Conservation (phyloP, 2,888 invertebrate genomes). For the Agrochola circellaris region DNA sequence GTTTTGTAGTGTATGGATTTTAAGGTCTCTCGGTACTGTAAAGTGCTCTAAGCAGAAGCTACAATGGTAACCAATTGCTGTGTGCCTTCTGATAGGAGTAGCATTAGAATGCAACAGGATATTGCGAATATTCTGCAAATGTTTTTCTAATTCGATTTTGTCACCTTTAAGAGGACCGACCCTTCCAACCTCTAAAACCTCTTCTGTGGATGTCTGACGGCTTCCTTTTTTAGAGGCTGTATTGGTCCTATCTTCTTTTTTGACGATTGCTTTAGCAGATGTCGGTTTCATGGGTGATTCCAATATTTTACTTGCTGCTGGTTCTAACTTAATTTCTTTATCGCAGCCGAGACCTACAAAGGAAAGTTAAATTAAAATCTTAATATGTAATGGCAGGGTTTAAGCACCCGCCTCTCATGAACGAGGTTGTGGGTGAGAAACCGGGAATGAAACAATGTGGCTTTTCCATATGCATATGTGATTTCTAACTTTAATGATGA, state of each 20-base stretch:
- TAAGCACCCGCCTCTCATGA: background rate
- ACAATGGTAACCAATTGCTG: slow-evolving; percentile 76
- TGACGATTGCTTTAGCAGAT: background rate
- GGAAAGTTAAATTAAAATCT: slow-evolving; percentile 17
- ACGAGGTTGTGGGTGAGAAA: background rate
- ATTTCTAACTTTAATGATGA: background rate
- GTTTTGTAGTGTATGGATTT: slow-evolving; percentile 72
- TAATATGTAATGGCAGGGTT: background rate
- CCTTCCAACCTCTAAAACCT: background rate
- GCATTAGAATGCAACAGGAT: slow-evolving; percentile 78
- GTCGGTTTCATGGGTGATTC: slow-evolving; percentile 2
- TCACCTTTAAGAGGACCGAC: background rate
- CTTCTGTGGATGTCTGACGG: slow-evolving; percentile 1
- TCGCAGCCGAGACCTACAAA: slow-evolving; percentile 13
- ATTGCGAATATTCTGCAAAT: slow-evolving; percentile 70
- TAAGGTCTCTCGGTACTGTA: slow-evolving; percentile 72
- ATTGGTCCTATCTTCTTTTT: background rate
- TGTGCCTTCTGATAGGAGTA: slow-evolving; percentile 76
- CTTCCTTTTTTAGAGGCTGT: slow-evolving; percentile 39
- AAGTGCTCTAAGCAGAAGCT: slow-evolving; percentile 74
- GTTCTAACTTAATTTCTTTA: slow-evolving; percentile 10
- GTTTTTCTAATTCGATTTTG: slow-evolving; percentile 53
- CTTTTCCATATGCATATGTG: background rate
- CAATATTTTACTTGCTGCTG: slow-evolving; percentile 2
- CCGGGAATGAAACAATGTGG: background rate